Base-by-base conservation (phyloP, 2,113 vertebrate species). In the Dryoscopus gambensis region DNA sequence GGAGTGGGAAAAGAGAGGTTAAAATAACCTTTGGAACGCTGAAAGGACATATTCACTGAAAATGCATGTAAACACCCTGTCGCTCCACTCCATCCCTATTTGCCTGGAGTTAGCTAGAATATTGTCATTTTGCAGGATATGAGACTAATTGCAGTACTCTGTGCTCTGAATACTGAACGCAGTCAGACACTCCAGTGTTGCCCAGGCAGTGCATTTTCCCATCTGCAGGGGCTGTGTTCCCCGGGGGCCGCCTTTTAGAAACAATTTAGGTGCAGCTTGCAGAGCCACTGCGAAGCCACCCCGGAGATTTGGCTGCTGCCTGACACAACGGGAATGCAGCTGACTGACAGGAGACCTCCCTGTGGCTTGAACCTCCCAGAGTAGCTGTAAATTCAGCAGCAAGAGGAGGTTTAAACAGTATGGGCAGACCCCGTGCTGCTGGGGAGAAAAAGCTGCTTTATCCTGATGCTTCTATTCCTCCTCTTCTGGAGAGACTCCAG, bases 61-160 rank as follows among this genome's bases (percentile, higher is more conserved):
- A 71, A 40, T 12, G 13, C 6, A 49, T 7, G 24, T 15, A 17
- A 73, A 39, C 9, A 21, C 12, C 22, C 10, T 35, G 27, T 37
- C 28, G 9, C 30, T 33, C 28, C 17, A 31, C 15, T 11, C 8
- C 49, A 47, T 3, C 27, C 35, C 6, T 20, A 0, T 8, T 8
- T n/a, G 46, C 15, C 11, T 24, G 1, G 42, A 42, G 30, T 24
- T 55, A 39, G 33, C 21, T 3, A 1, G 1, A 33, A 46, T 12
- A 3, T 4, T 49, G 50, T 20, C 5, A 16, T 31, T 60, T 59
- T 37, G 28, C n/a, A 55, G 50, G 22, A 7, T 9, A 10, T 0
- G 0, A 23, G 28, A 28, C 12, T 6, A 35, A 75, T 59, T 39
- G 28, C 56, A 23, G 3, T 8, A 3, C 20, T 44, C 50, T 67